Evolutionary conservation across 2,888 invertebrate genomes (phyloP), one percentile per base, ranked within the genome.

Genomic region (Drosophila atripex): DNA sequence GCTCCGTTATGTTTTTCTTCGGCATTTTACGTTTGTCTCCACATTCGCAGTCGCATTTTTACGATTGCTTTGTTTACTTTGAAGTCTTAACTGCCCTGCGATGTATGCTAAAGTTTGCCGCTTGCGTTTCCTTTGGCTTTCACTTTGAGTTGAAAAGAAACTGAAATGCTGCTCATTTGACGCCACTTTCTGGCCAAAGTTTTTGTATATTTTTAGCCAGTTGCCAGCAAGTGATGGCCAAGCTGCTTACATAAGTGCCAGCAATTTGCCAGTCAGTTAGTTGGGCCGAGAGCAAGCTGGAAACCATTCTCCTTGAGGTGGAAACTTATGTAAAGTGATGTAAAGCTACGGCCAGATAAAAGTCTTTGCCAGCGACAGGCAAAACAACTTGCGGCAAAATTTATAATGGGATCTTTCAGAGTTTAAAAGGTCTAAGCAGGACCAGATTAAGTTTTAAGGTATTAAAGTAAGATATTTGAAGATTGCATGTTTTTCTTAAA

Each of bases 221-320:
- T 18, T 16, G 63, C 49, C 51, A 66, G 43, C 11, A 66, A 64
- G 35, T 30, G 45, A 46, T 46, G 68, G 68, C 18, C 64, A 43
- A 54, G 38, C 38, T 53, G 68, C 68, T 66, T 64, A 64, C 18
- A 43, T 66, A 64, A 64, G 64, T 77, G 70, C 58, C 69, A 77
- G 69, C 77, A 73, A 61, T 77, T 77, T 68, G 72, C 54, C 64
- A 64, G 61, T 47, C 53, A 64, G 64, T 64, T 64, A 64, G 68
- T 30, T 49, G 25, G 18, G 46, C 12, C 35, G 11, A n/a, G 35
- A 32, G 28, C 45, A 18, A 35, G 38, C 57, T n/a, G 39, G 7
- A 25, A 46, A 41, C 28, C 41, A 50, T 43, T 45, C 66, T 43
- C 28, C 57, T 41, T 21, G 39, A 57, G 53, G 53, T 38, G 54